phyloP scores from a whole-genome alignment of 2,797 vertebrate genomes.

The Lemur catta region DNA sequence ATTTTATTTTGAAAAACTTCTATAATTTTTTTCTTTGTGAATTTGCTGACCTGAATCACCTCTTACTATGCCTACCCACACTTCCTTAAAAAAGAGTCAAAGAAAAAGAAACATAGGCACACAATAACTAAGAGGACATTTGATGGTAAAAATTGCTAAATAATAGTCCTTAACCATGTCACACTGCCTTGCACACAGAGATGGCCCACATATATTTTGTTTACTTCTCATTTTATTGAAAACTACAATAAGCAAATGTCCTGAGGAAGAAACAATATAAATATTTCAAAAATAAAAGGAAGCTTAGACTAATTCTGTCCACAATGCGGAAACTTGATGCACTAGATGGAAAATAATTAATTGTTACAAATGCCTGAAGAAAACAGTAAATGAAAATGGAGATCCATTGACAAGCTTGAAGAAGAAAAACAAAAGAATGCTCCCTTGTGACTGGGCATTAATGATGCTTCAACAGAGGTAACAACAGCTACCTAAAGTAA shows the following conservation, averaged over 20 bases:
- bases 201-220: not conserved
- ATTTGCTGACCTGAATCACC: not conserved
- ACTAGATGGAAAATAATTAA: constrained; percentile 19
- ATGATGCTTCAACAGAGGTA: not conserved
- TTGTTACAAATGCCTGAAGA: constrained; percentile 43
- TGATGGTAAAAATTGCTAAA: not conserved
- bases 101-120: not conserved
- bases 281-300: constrained; percentile 38
- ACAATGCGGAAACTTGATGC: not conserved
- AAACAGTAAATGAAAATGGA: not conserved
- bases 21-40: not conserved
- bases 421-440: constrained; percentile 6
- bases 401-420: not conserved
- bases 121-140: not conserved
- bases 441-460: not conserved
- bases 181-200: not conserved
- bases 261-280: not conserved
- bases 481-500: not conserved
- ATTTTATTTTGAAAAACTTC: not conserved
- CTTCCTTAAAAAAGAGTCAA: not conserved
- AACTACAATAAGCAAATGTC: constrained; percentile 9
- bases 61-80: fast-evolving
- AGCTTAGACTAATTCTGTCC: not conserved
- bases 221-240: not conserved
- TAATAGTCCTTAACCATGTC: not conserved